These are phyloP conservation scores for Cantharis flavilabris DNA, from an alignment of 2,888 invertebrate genomes.

Conservation along the genomic window DNA sequence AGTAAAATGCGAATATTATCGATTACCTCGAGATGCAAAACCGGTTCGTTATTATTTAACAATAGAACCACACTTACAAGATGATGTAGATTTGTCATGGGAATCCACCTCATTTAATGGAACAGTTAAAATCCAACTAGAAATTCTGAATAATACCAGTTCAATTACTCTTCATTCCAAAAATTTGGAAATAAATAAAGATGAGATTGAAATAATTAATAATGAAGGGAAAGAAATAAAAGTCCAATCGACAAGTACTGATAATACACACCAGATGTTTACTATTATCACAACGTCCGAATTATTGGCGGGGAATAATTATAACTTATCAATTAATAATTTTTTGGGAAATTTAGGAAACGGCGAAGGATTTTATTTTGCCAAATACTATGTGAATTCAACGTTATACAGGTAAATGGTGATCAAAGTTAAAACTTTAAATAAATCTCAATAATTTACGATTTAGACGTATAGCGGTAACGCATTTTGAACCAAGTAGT, in stretches of 20 bases:
- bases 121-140: conserved; percentile 13
- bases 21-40: conserved; percentile 18
- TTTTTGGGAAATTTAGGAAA: conserved; percentile 4
- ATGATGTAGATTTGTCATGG: neutral
- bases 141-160: conserved; percentile 7
- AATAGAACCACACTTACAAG: conserved; percentile 23
- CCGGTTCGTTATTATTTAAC: conserved; percentile 18
- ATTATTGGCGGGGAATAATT: neutral
- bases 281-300: neutral
- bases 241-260: neutral
- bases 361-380: conserved; percentile 6
- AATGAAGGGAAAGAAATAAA: neutral
- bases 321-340: neutral
- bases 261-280: neutral
- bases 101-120: conserved; percentile 15
- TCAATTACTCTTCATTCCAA: conserved; percentile 23
- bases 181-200: neutral
- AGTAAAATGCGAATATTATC: conserved; percentile 6
- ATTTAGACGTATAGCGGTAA: conserved; percentile 56
- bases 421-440: neutral
- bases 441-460: neutral
- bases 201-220: neutral
- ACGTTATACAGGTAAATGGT: neutral
- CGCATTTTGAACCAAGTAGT: conserved; percentile 68
- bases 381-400: neutral